Percentiles rank a stretch among this genome's conserved stretches.
These are phyloP conservation scores for Lasiurus cinereus DNA, from an alignment of 2,113 vertebrate species.

Conservation along the genomic window DNA sequence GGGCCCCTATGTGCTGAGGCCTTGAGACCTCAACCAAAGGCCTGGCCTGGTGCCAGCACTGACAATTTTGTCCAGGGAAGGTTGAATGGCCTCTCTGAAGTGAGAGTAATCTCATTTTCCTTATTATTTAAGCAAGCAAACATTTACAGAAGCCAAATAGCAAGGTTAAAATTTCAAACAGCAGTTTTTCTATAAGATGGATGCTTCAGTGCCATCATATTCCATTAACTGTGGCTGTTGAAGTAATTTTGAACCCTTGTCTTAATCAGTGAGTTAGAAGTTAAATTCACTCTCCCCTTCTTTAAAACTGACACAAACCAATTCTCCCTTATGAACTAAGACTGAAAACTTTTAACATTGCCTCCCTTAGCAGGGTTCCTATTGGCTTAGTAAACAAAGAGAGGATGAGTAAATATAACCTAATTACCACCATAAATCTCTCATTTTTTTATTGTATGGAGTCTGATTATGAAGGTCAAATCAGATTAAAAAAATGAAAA, in stretches of 20 bases:
- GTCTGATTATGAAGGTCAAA: constrained; percentile 4
- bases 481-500: constrained; percentile 3
- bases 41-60: no score
- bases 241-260: constrained; percentile 10
- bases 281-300: background rate
- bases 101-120: no score
- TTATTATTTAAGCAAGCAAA: no score
- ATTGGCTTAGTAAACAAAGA: background rate
- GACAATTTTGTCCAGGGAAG: no score
- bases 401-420: constrained; percentile 6
- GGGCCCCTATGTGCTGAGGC: no score
- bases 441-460: background rate
- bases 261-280: background rate
- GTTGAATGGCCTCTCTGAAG: no score
- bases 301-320: background rate
- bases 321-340: background rate
- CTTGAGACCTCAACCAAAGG: no score
- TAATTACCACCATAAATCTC: constrained; percentile 8
- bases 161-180: no score
- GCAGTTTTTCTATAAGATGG: no score
- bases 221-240: background rate
- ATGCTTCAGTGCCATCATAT: background rate
- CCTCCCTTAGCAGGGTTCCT: background rate
- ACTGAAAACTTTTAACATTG: background rate
- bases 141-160: no score